These are phyloP conservation scores for Parazoanthus atlanticus DNA, from an alignment of 92 coral and sea anemone species.

Conservation along the genomic window DNA sequence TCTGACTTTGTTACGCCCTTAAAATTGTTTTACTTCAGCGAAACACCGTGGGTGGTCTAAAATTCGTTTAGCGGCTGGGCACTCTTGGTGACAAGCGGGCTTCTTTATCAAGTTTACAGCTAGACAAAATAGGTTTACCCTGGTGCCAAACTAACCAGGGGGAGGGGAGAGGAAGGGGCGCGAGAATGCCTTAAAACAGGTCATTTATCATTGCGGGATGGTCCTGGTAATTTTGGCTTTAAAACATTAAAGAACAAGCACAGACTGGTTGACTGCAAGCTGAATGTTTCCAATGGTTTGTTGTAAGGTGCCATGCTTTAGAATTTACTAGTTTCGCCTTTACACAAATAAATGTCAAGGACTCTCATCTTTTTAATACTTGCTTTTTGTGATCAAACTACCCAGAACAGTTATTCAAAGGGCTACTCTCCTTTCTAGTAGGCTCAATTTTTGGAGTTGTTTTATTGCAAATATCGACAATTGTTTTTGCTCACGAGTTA, in stretches of 20 bases:
- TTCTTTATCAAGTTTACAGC: constrained; percentile 13
- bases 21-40: not conserved
- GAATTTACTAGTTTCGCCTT: not conserved
- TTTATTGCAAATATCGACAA: too few species aligned
- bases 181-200: not conserved
- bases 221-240: not conserved
- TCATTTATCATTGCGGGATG: too few species aligned
- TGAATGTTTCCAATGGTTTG: not conserved
- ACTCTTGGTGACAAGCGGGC: not conserved
- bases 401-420: not conserved
- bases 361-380: too few species aligned
- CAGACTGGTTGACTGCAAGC: not conserved
- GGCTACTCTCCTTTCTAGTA: not conserved
- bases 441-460: not conserved
- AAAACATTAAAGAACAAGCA: not conserved
- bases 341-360: not conserved
- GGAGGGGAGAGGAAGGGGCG: not conserved
- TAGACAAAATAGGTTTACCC: constrained; percentile 3
- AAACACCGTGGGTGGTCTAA: constrained; percentile 17
- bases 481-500: not conserved
- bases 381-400: too few species aligned
- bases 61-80: not conserved
- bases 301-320: not conserved
- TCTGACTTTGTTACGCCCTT: constrained; percentile 7
- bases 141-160: not conserved